phyloP scores from a whole-genome alignment of 2,797 vertebrate genomes.

The Eutrigla gurnardus region DNA sequence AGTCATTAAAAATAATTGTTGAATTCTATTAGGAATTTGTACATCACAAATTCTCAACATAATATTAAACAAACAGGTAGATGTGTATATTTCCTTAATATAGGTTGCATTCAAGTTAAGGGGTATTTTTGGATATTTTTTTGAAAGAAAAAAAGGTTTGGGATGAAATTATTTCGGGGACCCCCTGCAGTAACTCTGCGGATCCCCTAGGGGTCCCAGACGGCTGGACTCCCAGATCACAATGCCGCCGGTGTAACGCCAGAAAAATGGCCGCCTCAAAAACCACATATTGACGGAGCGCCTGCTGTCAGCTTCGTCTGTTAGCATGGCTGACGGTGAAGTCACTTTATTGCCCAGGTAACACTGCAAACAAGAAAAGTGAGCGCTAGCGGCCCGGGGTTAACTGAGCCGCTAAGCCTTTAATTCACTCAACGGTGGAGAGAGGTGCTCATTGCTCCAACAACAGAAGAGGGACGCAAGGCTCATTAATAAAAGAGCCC shows the following conservation, averaged over 20 bases:
- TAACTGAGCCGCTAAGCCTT: conserved; percentile 61
- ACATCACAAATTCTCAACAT: too few species aligned
- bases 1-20: too few species aligned
- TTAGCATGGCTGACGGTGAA: conserved; percentile 10
- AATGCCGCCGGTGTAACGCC: not conserved
- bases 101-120: too few species aligned
- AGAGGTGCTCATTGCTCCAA: conserved; percentile 28
- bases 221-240: not conserved
- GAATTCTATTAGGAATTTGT: too few species aligned
- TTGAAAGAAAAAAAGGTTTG: too few species aligned
- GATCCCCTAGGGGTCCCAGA: too few species aligned
- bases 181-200: too few species aligned
- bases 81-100: too few species aligned
- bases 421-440: conserved; percentile 37
- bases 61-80: too few species aligned
- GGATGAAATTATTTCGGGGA: too few species aligned
- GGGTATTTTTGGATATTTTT: too few species aligned
- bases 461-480: conserved; percentile 21
- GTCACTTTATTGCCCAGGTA: conserved; percentile 38
- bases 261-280: not conserved
- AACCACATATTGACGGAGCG: conserved; percentile 24
- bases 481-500: conserved; percentile 50
- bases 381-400: conserved; percentile 5
- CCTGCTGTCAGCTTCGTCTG: conserved; percentile 1
- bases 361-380: conserved; percentile 36